Evolutionary conservation across 2,113 vertebrate species (phyloP), one percentile per base, ranked within the genome.

Genomic region (Rhinolophus sinicus): DNA sequence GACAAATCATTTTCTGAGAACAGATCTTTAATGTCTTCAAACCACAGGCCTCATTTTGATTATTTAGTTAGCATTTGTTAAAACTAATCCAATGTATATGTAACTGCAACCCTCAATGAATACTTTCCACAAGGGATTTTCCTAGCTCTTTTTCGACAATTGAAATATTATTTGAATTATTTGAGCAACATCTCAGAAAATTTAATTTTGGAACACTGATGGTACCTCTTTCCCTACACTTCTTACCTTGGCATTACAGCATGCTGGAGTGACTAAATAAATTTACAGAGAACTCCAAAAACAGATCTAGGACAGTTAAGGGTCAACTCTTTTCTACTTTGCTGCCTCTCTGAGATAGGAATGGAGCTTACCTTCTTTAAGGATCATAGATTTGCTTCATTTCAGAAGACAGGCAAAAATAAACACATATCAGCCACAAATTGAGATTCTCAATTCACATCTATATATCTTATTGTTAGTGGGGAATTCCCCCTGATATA

Each of bases 61-160:
- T 44, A 7, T 30, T 62, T 54, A 69, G 4, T 21, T 12, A 47
- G 3, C 4, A 40, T 38, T 62, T 75, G 47, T 69, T 30, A 35
- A 70, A 18, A 65, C 0, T 22, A 10, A 86, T 2, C 0, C 21
- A 38, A 38, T 1, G 1, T 16, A 13, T 52, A 64, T 0, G 5
- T 44, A 60, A 47, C 16, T 56, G 6, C 3, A 2, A 64, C n/a
- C 58, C 26, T 87, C 10, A 69, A 33, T 30, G 52, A n/a, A 19
- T 24, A 44, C 5, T 13, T 35, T 83, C 30, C 28, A 64, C 2
- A 82, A 67, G 22, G 4, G 1, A 30, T 80, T 93, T 78, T 75
- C 8, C 16, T 40, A 80, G 35, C 50, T 33, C 18, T 64, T 85
- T n/a, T 18, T 18, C 1, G 9, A 65, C 1, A 6, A 54, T 54